A percentile compares a stretch with the other conserved stretches of the same genome.
Evolutionary conservation across 53 echinoderm and acorn worm species (phyloP).

Genomic region (Luidia sarsii): DNA sequence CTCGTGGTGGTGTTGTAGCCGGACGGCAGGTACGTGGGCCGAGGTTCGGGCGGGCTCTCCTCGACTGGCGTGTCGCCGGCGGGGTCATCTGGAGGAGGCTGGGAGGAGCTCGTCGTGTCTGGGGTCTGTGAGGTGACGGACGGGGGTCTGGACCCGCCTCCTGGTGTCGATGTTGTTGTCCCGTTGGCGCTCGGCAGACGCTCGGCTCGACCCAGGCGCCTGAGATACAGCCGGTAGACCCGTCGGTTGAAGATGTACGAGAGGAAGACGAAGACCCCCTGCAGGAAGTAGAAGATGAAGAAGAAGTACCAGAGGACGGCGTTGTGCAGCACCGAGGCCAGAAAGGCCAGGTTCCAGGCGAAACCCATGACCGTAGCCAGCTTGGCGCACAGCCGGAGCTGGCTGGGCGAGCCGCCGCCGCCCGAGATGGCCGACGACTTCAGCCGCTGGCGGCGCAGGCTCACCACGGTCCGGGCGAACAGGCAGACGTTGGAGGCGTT

Average conservation of each 20-base stretch:
- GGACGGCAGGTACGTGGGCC: not conserved
- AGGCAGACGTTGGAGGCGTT: slow-evolving; percentile 60
- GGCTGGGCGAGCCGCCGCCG: slow-evolving; percentile 20
- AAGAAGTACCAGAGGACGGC: slow-evolving; percentile 83
- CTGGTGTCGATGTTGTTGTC: not conserved
- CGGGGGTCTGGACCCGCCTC: not conserved
- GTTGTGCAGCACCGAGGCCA: slow-evolving; percentile 64
- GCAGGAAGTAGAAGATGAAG: slow-evolving; percentile 77
- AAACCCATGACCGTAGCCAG: slow-evolving; percentile 90
- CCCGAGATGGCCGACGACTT: slow-evolving; percentile 26
- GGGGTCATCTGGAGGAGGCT: not conserved
- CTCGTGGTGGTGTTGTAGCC: not conserved
- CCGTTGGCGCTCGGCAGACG: slow-evolving; percentile 11
- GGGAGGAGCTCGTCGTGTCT: too few species aligned
- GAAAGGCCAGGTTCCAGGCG: slow-evolving; percentile 75
- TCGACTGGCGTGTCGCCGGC: not conserved
- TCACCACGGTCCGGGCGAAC: slow-evolving; percentile 65
- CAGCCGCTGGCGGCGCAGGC: slow-evolving; percentile 46
- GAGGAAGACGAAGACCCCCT: slow-evolving; percentile 82
- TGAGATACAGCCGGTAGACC: slow-evolving; percentile 60
- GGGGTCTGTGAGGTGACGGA: slow-evolving; percentile 19
- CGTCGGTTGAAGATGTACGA: slow-evolving; percentile 87
- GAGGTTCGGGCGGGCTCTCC: not conserved
- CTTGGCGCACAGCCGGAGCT: slow-evolving; percentile 68
- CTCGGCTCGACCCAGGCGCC: slow-evolving; percentile 27